These are phyloP conservation scores for Nasalis larvatus DNA, from an alignment of 2,113 vertebrate species.

Conservation along the genomic window DNA sequence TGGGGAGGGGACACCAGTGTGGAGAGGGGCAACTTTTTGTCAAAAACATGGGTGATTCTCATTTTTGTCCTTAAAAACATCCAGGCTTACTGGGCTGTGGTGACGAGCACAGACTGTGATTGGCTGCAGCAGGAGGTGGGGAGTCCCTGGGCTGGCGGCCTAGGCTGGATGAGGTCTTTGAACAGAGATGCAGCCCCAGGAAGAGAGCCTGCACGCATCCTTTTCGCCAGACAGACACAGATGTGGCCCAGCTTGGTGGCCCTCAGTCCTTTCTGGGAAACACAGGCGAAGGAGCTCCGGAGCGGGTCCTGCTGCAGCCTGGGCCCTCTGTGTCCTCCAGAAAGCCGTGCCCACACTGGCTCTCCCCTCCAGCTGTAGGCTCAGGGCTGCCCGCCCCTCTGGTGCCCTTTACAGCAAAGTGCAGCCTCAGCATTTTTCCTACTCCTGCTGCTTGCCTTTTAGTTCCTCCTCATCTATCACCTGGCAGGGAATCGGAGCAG, in stretches of 20 bases:
- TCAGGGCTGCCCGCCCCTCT: background rate
- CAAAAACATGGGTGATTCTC: background rate
- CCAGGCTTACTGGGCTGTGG: rapidly evolving
- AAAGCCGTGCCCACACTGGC: background rate
- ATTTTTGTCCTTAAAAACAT: background rate
- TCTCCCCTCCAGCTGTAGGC: background rate
- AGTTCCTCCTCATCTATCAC: background rate
- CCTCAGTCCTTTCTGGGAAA: background rate
- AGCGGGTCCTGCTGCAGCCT: background rate
- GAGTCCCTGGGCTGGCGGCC: background rate
- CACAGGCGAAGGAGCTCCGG: background rate
- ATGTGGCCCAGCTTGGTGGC: background rate
- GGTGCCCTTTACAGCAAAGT: background rate
- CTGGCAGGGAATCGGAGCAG: background rate
- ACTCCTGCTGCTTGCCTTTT: background rate
- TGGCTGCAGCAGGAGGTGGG: background rate
- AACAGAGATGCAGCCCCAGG: background rate
- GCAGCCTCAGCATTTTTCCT: background rate
- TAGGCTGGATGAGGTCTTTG: background rate
- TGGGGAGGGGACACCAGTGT: rapidly evolving
- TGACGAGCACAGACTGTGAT: background rate
- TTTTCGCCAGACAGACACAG: background rate
- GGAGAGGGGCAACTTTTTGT: background rate
- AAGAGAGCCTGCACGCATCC: too few relatives aligned
- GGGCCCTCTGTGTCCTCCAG: background rate